Evolutionary conservation across 1,140 invertebrate genomes (phyloP).

Genomic region (Orius insidiosus): DNA sequence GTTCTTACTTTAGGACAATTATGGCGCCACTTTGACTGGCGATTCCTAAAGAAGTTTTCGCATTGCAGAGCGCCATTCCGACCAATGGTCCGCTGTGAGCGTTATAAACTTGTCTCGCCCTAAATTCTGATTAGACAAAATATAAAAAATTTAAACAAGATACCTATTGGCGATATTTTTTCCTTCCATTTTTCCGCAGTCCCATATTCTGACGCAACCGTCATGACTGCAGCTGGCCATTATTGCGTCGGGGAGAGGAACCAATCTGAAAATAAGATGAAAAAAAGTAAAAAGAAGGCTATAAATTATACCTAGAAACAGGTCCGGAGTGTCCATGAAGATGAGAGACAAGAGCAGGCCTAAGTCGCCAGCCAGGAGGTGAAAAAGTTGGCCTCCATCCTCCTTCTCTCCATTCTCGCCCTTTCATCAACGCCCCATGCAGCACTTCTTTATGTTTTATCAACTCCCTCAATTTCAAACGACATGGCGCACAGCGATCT

Average conservation of each 20-base stretch:
- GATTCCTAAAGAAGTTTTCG: slow-evolving; percentile 57
- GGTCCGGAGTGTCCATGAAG: slow-evolving; percentile 72
- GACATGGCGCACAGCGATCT: slow-evolving; percentile 58
- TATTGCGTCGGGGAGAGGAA: slow-evolving; percentile 36
- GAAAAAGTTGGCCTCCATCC: slow-evolving; percentile 34
- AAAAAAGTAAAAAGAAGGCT: background rate
- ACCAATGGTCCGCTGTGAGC: slow-evolving; percentile 36
- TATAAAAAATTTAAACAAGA: no score
- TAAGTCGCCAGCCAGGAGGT: slow-evolving; percentile 51
- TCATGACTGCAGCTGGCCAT: slow-evolving; percentile 75
- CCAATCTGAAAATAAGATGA: slow-evolving; percentile 22
- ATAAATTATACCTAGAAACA: slow-evolving; percentile 39
- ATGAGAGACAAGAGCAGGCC: slow-evolving; percentile 80
- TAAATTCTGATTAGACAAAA: no score
- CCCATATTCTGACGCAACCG: slow-evolving; percentile 80
- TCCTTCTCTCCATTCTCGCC: slow-evolving; percentile 32
- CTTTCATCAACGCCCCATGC: slow-evolving; percentile 21
- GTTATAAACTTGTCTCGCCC: slow-evolving; percentile 38
- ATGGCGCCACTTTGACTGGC: slow-evolving; percentile 59
- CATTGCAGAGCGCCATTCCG: slow-evolving; percentile 56
- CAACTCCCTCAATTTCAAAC: slow-evolving; percentile 51
- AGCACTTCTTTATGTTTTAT: slow-evolving; percentile 53
- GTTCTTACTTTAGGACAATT: slow-evolving; percentile 46
- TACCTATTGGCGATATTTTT: slow-evolving; percentile 58
- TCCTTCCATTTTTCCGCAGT: slow-evolving; percentile 66